A percentile compares a stretch with the other conserved stretches of the same genome.
These are phyloP conservation scores for Cebidichthys violaceus DNA, from an alignment of 2,113 vertebrate genomes.

Conservation along the genomic window DNA sequence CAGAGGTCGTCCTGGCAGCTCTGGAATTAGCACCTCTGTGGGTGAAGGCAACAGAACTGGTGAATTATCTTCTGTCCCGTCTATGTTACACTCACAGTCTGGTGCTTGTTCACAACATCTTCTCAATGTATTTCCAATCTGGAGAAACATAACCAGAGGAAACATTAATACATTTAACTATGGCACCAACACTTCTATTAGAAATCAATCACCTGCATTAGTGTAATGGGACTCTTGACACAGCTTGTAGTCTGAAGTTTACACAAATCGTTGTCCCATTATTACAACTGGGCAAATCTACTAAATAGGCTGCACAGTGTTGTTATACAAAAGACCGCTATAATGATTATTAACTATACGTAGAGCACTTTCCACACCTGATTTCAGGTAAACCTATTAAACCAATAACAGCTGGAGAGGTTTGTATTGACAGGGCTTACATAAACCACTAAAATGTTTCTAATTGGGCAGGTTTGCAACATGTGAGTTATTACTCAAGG, in stretches of 20 bases:
- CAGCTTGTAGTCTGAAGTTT: too few species aligned
- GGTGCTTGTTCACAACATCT: slow-evolving; percentile 66
- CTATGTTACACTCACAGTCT: slow-evolving; percentile 45
- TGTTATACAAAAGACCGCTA: too few species aligned
- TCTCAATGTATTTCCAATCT: slow-evolving; percentile 66
- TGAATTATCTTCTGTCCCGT: slow-evolving; percentile 60
- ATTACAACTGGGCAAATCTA: too few species aligned
- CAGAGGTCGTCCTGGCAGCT: slow-evolving; percentile 15
- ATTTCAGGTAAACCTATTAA: not conserved
- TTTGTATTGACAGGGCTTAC: not conserved
- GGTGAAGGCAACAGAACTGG: slow-evolving; percentile 77
- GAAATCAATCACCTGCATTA: not conserved
- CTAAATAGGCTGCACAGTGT: too few species aligned
- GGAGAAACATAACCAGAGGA: slow-evolving; percentile 26
- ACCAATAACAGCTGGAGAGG: not conserved
- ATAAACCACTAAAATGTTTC: not conserved
- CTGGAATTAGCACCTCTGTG: slow-evolving; percentile 37
- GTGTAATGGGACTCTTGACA: too few species aligned
- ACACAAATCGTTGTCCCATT: too few species aligned
- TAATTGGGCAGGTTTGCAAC: not conserved
- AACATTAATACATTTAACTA: not conserved
- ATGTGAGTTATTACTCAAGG: not conserved
- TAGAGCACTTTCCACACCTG: too few species aligned
- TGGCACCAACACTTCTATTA: not conserved
- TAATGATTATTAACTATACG: too few species aligned